Percentiles rank a stretch among this genome's conserved stretches.
phyloP scores from a whole-genome alignment of 2,888 invertebrate species.

The Cabera pusaria region DNA sequence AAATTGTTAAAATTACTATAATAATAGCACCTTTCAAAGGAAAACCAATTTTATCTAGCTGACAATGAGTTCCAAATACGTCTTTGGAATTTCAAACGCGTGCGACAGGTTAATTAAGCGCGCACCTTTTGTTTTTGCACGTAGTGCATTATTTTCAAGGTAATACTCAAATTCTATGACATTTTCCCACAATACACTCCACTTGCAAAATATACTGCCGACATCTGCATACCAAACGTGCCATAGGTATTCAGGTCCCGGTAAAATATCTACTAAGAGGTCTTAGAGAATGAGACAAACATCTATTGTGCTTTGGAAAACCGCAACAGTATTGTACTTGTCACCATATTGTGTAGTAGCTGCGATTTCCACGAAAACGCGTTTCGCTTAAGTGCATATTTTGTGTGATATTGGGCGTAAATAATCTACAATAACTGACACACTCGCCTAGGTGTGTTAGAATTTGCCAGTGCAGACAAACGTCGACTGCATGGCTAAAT shows the following conservation, averaged over 20 bases:
- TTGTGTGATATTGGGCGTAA: no score
- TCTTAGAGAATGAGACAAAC: slow-evolving; percentile 28
- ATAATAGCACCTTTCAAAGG: no score
- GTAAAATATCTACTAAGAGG: no score
- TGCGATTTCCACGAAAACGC: no score
- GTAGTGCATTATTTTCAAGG: slow-evolving; percentile 64
- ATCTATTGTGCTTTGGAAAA: slow-evolving; percentile 10
- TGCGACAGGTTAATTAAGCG: slow-evolving; percentile 66
- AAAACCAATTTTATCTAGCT: no score
- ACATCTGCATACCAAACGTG: slow-evolving; percentile 52
- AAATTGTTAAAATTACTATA: no score
- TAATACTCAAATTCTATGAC: slow-evolving; percentile 59
- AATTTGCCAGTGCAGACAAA: no score
- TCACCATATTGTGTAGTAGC: no score
- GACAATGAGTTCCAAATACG: slow-evolving; percentile 35
- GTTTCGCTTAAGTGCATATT: no score
- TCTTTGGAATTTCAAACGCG: slow-evolving; percentile 42
- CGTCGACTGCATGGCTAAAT: no score
- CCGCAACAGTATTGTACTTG: slow-evolving; percentile 12
- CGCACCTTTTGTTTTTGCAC: slow-evolving; percentile 70
- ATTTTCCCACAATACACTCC: slow-evolving; percentile 70
- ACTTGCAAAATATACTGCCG: slow-evolving; percentile 63
- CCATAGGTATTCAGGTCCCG: slow-evolving; percentile 41
- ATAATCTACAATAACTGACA: no score
- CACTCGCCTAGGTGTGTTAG: no score